phyloP scores from a whole-genome alignment of 2,113 vertebrate genomes.

The Amblyornis subalaris region DNA sequence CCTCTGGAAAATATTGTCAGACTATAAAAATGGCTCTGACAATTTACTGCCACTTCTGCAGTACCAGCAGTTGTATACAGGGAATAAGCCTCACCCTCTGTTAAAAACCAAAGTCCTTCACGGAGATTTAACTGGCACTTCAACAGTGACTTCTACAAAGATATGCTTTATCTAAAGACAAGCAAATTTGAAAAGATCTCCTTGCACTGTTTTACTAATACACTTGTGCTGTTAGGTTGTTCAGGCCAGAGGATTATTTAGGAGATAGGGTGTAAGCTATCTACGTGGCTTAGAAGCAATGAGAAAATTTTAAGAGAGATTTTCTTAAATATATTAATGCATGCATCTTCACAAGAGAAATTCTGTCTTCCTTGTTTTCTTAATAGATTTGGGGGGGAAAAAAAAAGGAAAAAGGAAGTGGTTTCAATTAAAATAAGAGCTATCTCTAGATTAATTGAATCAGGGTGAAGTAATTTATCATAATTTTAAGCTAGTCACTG shows the following conservation, averaged over 20 bases:
- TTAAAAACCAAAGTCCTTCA: background rate
- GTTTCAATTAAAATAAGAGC: background rate
- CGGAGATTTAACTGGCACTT: background rate
- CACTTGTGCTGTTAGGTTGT: background rate
- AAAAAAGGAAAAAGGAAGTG: background rate
- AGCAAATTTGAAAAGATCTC: background rate
- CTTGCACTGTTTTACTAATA: background rate
- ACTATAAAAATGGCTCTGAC: background rate
- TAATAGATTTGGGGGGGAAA: background rate
- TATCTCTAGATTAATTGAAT: background rate
- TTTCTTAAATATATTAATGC: background rate
- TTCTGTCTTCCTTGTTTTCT: background rate
- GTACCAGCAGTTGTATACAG: background rate
- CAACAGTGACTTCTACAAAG: background rate
- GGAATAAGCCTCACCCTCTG: background rate
- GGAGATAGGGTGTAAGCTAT: background rate
- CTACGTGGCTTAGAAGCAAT: background rate
- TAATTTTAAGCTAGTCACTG: background rate
- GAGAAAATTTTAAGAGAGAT: background rate
- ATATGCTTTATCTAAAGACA: background rate
- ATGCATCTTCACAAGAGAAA: background rate
- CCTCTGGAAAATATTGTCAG: background rate
- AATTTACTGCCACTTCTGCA: background rate
- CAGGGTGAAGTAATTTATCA: background rate
- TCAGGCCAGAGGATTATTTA: background rate